Evolutionary conservation across 2,797 vertebrate species (phyloP).

Genomic region (Anguilla anguilla): DNA sequence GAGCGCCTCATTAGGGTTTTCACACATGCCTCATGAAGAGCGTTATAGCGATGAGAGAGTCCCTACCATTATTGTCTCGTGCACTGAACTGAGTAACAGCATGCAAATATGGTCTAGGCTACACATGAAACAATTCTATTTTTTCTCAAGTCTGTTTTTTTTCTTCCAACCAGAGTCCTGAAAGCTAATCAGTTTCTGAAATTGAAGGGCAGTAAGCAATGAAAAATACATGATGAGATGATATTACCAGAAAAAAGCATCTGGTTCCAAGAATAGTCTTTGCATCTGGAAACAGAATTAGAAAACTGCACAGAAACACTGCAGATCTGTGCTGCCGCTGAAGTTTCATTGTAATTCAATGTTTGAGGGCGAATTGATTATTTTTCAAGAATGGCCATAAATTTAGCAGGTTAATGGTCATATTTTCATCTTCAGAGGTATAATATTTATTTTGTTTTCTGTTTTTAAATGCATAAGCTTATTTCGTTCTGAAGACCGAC

Average conservation of each 20-base stretch:
- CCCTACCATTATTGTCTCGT: neutral
- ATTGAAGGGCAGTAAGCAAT: slow-evolving; percentile 16
- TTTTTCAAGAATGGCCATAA: neutral
- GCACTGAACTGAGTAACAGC: neutral
- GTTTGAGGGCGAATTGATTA: neutral
- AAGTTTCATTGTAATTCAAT: neutral
- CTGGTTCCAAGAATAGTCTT: neutral
- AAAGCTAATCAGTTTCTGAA: neutral
- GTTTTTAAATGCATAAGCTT: neutral
- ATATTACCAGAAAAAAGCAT: neutral
- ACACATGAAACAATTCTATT: neutral
- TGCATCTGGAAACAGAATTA: slow-evolving; percentile 12
- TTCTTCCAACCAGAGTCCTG: neutral
- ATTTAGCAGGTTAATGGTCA: neutral
- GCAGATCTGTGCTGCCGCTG: neutral
- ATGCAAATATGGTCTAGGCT: neutral
- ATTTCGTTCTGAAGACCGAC: neutral
- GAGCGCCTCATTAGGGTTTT: neutral
- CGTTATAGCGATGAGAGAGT: neutral
- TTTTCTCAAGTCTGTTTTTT: neutral
- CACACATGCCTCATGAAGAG: neutral
- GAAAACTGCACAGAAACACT: slow-evolving; percentile 6
- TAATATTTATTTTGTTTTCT: neutral
- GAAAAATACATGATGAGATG: slow-evolving; percentile 12
- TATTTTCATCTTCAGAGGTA: neutral